Conservation (phyloP, 1,140 invertebrate genomes). For the Neodiprion fabricii region DNA sequence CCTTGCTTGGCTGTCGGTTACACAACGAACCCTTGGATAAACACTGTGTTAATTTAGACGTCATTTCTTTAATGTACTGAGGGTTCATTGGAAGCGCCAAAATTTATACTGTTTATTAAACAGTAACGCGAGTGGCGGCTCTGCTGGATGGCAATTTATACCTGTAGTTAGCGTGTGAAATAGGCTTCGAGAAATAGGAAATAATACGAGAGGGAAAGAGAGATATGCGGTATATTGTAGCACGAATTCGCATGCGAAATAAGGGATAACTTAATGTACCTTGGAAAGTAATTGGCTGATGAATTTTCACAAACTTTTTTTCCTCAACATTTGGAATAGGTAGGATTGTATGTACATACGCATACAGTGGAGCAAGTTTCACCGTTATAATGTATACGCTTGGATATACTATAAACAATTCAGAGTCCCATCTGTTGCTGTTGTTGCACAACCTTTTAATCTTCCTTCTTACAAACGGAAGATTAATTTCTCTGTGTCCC, state of each 20-base stretch:
- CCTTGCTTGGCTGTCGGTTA: no score
- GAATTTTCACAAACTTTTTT: background rate
- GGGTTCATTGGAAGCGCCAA: no score
- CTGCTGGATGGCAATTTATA: no score
- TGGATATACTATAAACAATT: background rate
- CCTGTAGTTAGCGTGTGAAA: no score
- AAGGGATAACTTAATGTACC: background rate
- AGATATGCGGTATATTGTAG: background rate
- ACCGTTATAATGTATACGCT: background rate
- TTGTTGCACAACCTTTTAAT: background rate
- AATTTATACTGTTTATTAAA: no score
- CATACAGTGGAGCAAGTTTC: background rate
- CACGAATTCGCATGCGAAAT: background rate
- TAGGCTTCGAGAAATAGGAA: background rate
- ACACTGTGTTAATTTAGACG: no score
- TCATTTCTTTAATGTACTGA: no score
- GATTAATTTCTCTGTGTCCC: background rate
- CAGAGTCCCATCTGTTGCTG: background rate
- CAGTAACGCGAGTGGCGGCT: no score
- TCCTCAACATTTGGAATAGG: background rate
- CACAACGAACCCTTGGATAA: no score
- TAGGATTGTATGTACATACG: background rate
- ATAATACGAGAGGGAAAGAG: background rate
- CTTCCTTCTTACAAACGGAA: background rate
- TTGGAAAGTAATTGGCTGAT: constrained; percentile 7